Conservation (phyloP, 2,888 invertebrate genomes). For the Lasioglossum figueresi region DNA sequence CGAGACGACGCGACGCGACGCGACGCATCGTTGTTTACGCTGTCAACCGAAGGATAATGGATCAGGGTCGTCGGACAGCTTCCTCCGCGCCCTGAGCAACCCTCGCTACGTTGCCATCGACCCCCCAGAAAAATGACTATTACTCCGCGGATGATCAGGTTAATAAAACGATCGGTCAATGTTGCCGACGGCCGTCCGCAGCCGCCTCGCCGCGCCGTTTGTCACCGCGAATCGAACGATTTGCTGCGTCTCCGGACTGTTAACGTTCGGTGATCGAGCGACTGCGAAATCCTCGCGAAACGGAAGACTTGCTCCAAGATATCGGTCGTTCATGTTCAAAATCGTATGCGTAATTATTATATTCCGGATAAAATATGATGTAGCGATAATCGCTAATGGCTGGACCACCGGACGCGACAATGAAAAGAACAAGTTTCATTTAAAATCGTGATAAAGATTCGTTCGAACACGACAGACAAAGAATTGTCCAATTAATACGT, state of each 20-base stretch:
- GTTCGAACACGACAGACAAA: too few relatives aligned
- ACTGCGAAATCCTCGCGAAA: neutral
- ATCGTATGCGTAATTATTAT: neutral
- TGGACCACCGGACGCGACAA: too few relatives aligned
- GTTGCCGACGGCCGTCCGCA: slow-evolving; percentile 57
- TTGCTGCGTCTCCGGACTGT: slow-evolving; percentile 26
- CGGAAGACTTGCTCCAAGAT: neutral
- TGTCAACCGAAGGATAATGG: slow-evolving; percentile 80
- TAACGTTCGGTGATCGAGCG: slow-evolving; percentile 36
- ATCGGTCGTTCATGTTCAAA: neutral
- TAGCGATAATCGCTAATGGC: too few relatives aligned
- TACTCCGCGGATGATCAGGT: slow-evolving; percentile 69
- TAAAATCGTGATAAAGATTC: too few relatives aligned
- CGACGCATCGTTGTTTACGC: slow-evolving; percentile 76
- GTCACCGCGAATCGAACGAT: slow-evolving; percentile 38
- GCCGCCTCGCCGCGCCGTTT: slow-evolving; percentile 38
- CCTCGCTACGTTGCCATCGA: slow-evolving; percentile 13
- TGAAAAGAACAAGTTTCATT: too few relatives aligned
- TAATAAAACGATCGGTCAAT: slow-evolving; percentile 80
- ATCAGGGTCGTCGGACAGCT: slow-evolving; percentile 73
- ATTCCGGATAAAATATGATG: too few relatives aligned
- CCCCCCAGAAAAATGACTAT: slow-evolving; percentile 68
- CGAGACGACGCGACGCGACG: slow-evolving; percentile 67
- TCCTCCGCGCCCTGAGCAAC: slow-evolving; percentile 33
- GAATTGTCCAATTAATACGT: too few relatives aligned